Percentiles rank a stretch among this genome's conserved stretches.
These are phyloP conservation scores for Sternotherus odoratus DNA, from an alignment of 2,797 vertebrate genomes.

Conservation along the genomic window DNA sequence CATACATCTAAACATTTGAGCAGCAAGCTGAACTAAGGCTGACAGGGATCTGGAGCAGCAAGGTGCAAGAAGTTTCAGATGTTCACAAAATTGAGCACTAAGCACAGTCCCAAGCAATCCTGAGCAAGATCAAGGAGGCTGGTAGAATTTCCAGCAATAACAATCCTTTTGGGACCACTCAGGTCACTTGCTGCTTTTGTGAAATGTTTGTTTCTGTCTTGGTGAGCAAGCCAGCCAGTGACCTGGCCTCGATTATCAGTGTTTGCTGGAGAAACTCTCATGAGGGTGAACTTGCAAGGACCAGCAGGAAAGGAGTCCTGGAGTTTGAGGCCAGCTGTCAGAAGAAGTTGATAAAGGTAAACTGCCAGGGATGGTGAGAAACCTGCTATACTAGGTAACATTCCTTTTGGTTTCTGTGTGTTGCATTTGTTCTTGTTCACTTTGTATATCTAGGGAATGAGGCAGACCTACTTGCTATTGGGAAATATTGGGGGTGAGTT, in stretches of 20 bases:
- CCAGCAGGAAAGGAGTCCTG: not conserved
- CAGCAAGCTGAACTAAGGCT: not conserved
- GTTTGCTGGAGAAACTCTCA: not conserved
- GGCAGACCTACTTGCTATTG: not conserved
- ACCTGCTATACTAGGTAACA: slow-evolving; percentile 45
- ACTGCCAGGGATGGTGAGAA: not conserved
- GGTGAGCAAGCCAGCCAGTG: fast-evolving
- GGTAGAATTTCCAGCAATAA: not conserved
- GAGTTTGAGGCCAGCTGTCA: not conserved
- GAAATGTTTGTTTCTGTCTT: not conserved
- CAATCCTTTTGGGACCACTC: not conserved
- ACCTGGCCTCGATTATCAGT: not conserved
- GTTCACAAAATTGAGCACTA: not conserved
- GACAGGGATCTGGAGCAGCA: not conserved
- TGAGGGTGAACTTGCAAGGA: not conserved
- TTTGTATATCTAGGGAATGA: not conserved
- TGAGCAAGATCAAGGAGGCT: not conserved
- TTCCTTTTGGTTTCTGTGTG: not conserved
- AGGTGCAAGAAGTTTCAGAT: not conserved
- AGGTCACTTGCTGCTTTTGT: not conserved
- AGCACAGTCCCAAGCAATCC: not conserved
- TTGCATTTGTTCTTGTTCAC: not conserved
- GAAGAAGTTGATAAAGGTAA: fast-evolving
- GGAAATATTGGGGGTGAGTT: not conserved
- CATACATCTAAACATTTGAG: not conserved